Conservation (phyloP, 2,888 invertebrate genomes). For the Dolomedes plantarius region DNA sequence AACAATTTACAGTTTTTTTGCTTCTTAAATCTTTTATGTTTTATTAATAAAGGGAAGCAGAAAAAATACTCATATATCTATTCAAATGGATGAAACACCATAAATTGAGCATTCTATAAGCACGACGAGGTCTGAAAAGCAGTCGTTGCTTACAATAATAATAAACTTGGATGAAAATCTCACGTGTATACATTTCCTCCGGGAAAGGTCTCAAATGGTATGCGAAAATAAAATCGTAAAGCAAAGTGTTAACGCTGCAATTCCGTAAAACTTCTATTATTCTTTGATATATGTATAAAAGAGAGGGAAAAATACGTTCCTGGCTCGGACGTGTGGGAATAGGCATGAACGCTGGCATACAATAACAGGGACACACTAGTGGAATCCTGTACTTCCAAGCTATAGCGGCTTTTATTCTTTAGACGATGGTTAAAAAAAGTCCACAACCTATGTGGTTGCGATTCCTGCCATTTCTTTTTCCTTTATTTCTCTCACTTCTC, state of each 20-base stretch:
- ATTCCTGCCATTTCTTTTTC: too few species aligned
- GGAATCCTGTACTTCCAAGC: conserved; percentile 49
- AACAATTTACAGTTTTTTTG: too few species aligned
- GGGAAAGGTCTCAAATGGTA: conserved; percentile 26
- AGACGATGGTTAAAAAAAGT: conserved; percentile 46
- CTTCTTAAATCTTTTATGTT: too few species aligned
- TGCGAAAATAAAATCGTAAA: conserved; percentile 59
- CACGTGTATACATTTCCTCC: conserved; percentile 26
- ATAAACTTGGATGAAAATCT: conserved; percentile 32
- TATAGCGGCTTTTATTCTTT: conserved; percentile 49
- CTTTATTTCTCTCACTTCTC: background rate
- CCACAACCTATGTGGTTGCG: conserved; percentile 16
- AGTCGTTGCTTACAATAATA: conserved; percentile 30
- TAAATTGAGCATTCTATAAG: background rate
- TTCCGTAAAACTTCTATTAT: conserved; percentile 60
- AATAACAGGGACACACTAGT: conserved; percentile 53
- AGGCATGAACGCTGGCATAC: conserved; percentile 31
- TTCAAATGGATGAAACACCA: background rate
- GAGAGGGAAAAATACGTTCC: conserved; percentile 21
- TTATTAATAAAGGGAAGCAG: too few species aligned
- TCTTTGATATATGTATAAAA: conserved; percentile 27
- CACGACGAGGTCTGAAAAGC: background rate
- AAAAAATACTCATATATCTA: background rate
- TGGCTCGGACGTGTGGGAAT: conserved; percentile 38
- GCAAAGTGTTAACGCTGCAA: conserved; percentile 64